A percentile compares a stretch with the other conserved stretches of the same genome.
Evolutionary conservation across 2,797 vertebrate genomes (phyloP).

Genomic region (Pampus argenteus): DNA sequence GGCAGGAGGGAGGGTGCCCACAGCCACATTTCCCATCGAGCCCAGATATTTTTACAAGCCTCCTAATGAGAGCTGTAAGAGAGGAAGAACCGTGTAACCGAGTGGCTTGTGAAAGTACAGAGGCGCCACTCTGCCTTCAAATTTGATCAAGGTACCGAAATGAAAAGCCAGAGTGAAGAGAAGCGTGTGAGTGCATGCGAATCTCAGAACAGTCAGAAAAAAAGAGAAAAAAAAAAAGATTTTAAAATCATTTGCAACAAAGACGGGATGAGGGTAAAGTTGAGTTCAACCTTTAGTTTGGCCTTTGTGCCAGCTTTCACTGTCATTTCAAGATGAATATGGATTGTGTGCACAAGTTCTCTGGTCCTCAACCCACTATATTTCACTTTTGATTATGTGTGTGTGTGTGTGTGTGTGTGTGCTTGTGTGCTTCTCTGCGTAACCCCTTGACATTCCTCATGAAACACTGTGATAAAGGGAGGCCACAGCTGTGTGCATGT

Average conservation of each 20-base stretch:
- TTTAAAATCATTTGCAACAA: slow-evolving; percentile 52
- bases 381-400: slow-evolving; percentile 49
- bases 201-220: slow-evolving; percentile 15
- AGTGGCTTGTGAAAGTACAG: slow-evolving; percentile 56
- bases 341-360: slow-evolving; percentile 54
- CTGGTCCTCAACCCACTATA: slow-evolving; percentile 34
- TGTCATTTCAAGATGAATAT: slow-evolving; percentile 61
- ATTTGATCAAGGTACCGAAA: slow-evolving; percentile 62
- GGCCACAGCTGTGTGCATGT: slow-evolving; percentile 48
- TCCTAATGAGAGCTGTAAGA: slow-evolving; percentile 72
- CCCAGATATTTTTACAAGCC: slow-evolving; percentile 76
- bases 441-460: slow-evolving; percentile 49
- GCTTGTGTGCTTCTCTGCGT: slow-evolving; percentile 17
- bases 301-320: slow-evolving; percentile 63
- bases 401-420: slow-evolving; percentile 20
- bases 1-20: slow-evolving; percentile 37
- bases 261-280: slow-evolving; percentile 48
- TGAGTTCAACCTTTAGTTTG: slow-evolving; percentile 65
- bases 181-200: slow-evolving; percentile 12
- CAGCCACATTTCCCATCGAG: slow-evolving; percentile 57
- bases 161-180: slow-evolving; percentile 20
- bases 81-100: slow-evolving; percentile 43
- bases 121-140: slow-evolving; percentile 59
- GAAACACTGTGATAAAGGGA: slow-evolving; percentile 48
- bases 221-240: slow-evolving; percentile 4